Base-by-base conservation (phyloP, 2,888 invertebrate genomes). In the Lutraria lutraria region DNA sequence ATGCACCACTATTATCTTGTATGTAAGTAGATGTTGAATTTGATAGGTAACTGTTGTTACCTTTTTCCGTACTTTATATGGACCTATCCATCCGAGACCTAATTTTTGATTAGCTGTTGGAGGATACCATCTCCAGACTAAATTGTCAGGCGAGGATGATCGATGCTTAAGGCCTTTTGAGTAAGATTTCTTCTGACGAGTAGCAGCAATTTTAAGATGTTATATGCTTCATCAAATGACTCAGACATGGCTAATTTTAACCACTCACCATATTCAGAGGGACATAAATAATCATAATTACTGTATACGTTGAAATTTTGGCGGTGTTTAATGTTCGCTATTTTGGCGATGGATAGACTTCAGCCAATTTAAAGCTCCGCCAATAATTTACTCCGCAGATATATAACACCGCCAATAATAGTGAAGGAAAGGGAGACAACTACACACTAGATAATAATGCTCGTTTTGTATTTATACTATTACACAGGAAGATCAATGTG, bases 191-290 rank as follows among this genome's bases (percentile, higher is more conserved):
- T 88, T 90, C 76, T 87, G 87, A 21, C 87, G 19, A 16, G 60
- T n/a, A n/a, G 85, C 85, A 60, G 87, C 43, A 31, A 54, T 54
- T 43, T 56, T 68, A 53, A 89, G 80, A 60, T 90, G 2, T 93
- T 86, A 83, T 81, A 31, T 92, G 93, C 79, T 95, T 94, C 91
- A 92, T 13, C n/a, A 93, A 94, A 90, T 99, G 99, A 97, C 99
- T 99, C 96, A 97, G 98, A 0, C 97, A 98, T 93, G 99, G 99
- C 97, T 1, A 29, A 29, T 68, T 76, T n/a, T 12, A 90, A 19
- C 89, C 89, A 88, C 68, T 89, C 86, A 16, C 85, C 81, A 83
- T 90, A 90, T 34, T 90, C 60, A n/a, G 83, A 34, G 6, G 87
- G 90, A 81, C 88, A 90, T 19, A 85, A 52, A 10, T 21, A 13